phyloP scores from a whole-genome alignment of 2,888 invertebrate species.

The Lasius platythorax region DNA sequence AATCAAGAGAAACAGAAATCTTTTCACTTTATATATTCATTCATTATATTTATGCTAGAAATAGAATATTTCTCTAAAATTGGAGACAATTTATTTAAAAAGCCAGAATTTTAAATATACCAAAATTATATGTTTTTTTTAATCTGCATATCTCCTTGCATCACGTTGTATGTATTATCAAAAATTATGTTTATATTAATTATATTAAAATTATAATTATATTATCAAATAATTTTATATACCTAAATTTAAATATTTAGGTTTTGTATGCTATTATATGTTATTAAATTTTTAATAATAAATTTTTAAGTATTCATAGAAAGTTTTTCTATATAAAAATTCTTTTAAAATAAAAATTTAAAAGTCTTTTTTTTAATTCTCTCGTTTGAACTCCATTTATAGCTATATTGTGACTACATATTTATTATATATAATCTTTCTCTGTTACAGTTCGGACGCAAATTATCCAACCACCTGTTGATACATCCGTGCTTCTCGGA shows the following conservation, averaged over 20 bases:
- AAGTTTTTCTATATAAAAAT: background rate
- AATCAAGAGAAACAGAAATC: background rate
- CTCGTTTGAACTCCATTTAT: background rate
- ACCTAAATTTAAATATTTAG: background rate
- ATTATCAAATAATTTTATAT: too few relatives aligned
- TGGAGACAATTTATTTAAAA: background rate
- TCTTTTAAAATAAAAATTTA: background rate
- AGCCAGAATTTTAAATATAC: background rate
- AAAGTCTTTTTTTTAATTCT: too few relatives aligned
- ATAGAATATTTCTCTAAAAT: background rate
- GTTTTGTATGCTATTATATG: background rate
- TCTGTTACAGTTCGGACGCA: constrained; percentile 93
- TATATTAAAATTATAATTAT: too few relatives aligned
- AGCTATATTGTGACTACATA: background rate
- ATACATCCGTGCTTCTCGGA: constrained; percentile 96
- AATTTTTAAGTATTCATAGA: background rate
- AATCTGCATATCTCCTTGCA: background rate
- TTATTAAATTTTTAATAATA: background rate
- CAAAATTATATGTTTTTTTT: background rate
- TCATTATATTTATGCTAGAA: too few relatives aligned
- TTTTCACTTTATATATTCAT: background rate
- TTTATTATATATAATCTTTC: background rate
- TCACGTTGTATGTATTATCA: background rate
- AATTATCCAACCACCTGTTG: constrained; percentile 97
- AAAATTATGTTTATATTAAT: background rate